Base-by-base conservation (phyloP, 2,888 invertebrate genomes). In the Diarsia mendica region DNA sequence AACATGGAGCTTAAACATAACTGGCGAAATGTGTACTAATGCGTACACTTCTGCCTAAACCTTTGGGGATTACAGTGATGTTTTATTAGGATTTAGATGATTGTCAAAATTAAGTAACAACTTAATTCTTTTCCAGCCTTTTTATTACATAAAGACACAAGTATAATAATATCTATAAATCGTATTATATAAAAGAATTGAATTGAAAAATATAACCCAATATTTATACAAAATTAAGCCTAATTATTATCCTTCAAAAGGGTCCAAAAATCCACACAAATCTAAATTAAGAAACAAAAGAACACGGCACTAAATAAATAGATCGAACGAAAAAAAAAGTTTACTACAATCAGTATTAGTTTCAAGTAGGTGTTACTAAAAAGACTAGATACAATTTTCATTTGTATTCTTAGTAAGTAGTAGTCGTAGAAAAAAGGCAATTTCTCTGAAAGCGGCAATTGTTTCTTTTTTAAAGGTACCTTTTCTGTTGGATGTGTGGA, bases 381-480 rank as follows among this genome's bases (percentile, higher is more conserved):
- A 60, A 66, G 28, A 80, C 68, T 72, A 55, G 53, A 79, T 68
- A 61, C 48, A 66, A 75, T 6, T 55, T 68, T 77, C 55, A 70
- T 84, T 81, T 72, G 77, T 80, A 72, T 84, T 83, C 75, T 64
- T 48, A 55, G 64, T 58, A 72, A 70, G 51, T 64, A 70, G 15
- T 33, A 15, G 44, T 81, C 10, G 55, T 39, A 67, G 58, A 66
- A 75, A 75, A 82, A 83, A 75, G 60, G 66, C 85, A 85, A 85
- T 85, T 82, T 67, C 76, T 60, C 44, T 80, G 63, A 86, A 78
- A 85, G 80, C 80, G 55, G 53, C 77, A 74, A 86, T 85, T 75
- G 80, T 85, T 85, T 82, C 53, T 75, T 83, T 86, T 85, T 74
- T 48, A 66, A 68, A 66, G 33, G 69, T 55, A 72, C 51, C 55